Evolutionary conservation across 1,140 invertebrate genomes (phyloP).

Genomic region (Hyphantria cunea): DNA sequence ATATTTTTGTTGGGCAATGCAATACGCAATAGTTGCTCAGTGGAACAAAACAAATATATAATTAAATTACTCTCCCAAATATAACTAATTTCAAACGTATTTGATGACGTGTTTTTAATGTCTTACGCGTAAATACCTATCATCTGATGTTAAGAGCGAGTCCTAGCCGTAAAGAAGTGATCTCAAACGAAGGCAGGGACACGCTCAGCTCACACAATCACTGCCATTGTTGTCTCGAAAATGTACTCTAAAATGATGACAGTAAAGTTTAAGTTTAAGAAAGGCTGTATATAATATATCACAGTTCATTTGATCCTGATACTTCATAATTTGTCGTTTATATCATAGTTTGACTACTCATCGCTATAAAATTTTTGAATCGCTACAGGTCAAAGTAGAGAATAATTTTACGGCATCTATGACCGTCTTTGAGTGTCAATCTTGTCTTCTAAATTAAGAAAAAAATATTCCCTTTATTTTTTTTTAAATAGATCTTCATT

Average conservation of each 20-base stretch:
- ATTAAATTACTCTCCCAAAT: background rate
- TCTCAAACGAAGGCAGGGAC: constrained; percentile 57
- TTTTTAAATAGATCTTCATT: no score
- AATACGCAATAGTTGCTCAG: background rate
- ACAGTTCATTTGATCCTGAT: constrained; percentile 21
- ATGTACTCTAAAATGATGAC: constrained; percentile 34
- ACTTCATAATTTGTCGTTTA: constrained; percentile 17
- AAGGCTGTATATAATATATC: constrained; percentile 36
- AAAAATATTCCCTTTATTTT: no score
- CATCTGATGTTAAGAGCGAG: constrained; percentile 35
- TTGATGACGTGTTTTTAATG: constrained; percentile 30
- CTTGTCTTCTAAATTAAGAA: background rate
- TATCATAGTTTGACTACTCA: constrained; percentile 17
- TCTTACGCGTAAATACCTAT: constrained; percentile 22
- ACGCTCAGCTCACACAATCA: constrained; percentile 37
- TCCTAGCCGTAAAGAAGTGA: constrained; percentile 60
- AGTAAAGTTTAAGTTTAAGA: constrained; percentile 35
- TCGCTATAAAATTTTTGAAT: constrained; percentile 7
- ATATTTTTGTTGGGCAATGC: background rate
- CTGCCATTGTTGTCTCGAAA: constrained; percentile 53
- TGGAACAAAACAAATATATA: constrained; percentile 4
- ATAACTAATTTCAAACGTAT: background rate
- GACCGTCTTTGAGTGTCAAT: background rate
- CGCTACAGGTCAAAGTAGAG: no score
- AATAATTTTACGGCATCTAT: no score